Evolutionary conservation across 1,140 invertebrate genomes (phyloP).

Genomic region (Drosophila takahashii): DNA sequence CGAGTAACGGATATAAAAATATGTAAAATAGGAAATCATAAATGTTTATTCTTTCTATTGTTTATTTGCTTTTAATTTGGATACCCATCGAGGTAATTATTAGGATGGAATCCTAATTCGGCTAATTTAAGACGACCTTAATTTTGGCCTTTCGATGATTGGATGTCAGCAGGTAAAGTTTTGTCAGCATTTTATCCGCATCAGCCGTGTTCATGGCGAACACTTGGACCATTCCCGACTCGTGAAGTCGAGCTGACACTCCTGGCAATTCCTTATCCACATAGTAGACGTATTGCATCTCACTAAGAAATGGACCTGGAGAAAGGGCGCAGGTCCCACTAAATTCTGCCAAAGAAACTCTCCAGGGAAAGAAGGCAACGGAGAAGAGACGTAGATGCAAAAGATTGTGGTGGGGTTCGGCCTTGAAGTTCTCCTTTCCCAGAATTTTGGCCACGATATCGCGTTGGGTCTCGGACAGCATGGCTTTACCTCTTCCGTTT

Average conservation of each 20-base stretch:
- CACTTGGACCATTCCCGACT: constrained; percentile 38
- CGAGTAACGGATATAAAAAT: no score
- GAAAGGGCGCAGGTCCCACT: not conserved
- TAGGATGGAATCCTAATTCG: not conserved
- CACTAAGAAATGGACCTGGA: not conserved
- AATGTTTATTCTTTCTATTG: no score
- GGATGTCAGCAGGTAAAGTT: constrained; percentile 31
- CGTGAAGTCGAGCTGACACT: constrained; percentile 40
- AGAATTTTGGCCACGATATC: constrained; percentile 4
- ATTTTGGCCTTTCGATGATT: constrained; percentile 29
- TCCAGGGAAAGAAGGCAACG: constrained; percentile 36
- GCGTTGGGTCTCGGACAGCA: constrained; percentile 22
- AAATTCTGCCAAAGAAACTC: constrained; percentile 28
- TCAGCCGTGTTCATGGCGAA: constrained; percentile 26
- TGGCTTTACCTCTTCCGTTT: constrained; percentile 14
- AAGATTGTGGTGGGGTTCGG: not conserved
- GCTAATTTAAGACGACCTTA: not conserved
- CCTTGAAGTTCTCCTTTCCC: not conserved
- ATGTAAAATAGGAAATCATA: no score
- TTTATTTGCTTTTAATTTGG: no score
- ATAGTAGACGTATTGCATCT: constrained; percentile 31
- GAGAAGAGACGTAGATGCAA: constrained; percentile 19
- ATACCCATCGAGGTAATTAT: no score
- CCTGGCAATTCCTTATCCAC: constrained; percentile 40
- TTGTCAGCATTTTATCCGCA: constrained; percentile 44